Conservation (phyloP, 92 coral and sea anemone genomes). For the Parazoanthus atlanticus region DNA sequence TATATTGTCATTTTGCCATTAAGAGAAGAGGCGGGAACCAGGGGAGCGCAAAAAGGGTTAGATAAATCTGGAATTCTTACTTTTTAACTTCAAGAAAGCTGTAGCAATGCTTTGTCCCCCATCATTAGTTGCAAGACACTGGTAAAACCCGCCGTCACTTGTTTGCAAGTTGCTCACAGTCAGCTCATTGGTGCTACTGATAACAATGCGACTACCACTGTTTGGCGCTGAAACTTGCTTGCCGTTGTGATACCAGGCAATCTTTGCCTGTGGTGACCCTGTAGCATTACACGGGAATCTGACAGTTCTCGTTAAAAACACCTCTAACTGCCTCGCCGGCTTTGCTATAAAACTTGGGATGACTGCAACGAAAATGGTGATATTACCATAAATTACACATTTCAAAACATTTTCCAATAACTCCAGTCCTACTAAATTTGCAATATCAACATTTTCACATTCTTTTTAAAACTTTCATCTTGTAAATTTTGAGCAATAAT, state of each 20-base stretch:
- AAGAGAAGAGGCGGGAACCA: too few relatives aligned
- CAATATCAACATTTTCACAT: too few relatives aligned
- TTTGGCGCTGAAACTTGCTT: conserved; percentile 51
- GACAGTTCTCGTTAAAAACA: conserved; percentile 56
- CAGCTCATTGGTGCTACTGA: conserved; percentile 66
- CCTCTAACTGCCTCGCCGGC: conserved; percentile 56
- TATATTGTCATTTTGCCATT: too few relatives aligned
- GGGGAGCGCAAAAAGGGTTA: not conserved
- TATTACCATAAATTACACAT: not conserved
- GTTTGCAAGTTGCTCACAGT: conserved; percentile 63
- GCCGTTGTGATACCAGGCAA: conserved; percentile 94
- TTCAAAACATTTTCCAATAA: too few relatives aligned
- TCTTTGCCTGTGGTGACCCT: conserved; percentile 71
- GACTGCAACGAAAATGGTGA: conserved; percentile 39
- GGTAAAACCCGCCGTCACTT: conserved; percentile 81
- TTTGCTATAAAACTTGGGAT: conserved; percentile 63
- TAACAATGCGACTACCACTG: conserved; percentile 40
- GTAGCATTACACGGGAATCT: conserved; percentile 73
- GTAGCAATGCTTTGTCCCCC: conserved; percentile 77
- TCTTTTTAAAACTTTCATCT: too few relatives aligned
- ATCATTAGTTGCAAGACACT: conserved; percentile 86
- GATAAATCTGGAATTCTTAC: conserved; percentile 47
- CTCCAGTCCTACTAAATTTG: too few relatives aligned
- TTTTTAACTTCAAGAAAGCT: conserved; percentile 60
- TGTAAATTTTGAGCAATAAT: too few relatives aligned